Evolutionary conservation across 2,797 vertebrate genomes (phyloP).

Genomic region (Cuniculus paca): DNA sequence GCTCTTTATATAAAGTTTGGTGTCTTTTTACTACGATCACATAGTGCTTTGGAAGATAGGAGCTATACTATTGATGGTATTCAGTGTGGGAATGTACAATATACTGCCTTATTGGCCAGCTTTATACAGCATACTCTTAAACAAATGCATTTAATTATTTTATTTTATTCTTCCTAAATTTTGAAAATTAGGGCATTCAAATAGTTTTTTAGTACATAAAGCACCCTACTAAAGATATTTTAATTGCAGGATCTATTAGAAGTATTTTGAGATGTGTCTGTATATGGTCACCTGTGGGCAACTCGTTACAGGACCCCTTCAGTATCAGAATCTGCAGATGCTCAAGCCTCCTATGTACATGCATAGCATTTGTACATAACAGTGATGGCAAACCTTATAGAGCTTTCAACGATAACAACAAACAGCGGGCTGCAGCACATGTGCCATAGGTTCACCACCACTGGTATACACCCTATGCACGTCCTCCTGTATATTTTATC

Average conservation of each 20-base stretch:
- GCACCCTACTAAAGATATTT: background rate
- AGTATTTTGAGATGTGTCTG: background rate
- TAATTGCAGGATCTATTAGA: conserved; percentile 39
- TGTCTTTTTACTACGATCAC: background rate
- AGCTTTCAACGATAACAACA: background rate
- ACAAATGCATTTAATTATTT: background rate
- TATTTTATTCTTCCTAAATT: conserved; percentile 33
- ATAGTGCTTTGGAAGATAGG: conserved; percentile 41
- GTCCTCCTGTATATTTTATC: background rate
- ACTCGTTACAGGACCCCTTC: background rate
- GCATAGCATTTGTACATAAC: background rate
- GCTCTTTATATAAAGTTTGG: conserved; percentile 10
- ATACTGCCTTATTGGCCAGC: background rate
- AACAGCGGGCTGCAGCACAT: background rate
- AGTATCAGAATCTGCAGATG: background rate
- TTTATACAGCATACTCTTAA: conserved; percentile 50
- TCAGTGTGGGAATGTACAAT: background rate
- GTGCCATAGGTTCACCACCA: background rate
- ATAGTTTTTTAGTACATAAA: conserved; percentile 45
- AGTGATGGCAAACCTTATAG: background rate
- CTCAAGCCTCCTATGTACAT: background rate
- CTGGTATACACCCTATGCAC: background rate
- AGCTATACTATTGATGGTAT: background rate
- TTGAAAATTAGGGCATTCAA: conserved; percentile 30
- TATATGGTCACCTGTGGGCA: background rate